Percentiles rank a stretch among this genome's conserved stretches.
These are phyloP conservation scores for Cactoblastis cactorum DNA, from an alignment of 2,888 invertebrate species.

Conservation along the genomic window DNA sequence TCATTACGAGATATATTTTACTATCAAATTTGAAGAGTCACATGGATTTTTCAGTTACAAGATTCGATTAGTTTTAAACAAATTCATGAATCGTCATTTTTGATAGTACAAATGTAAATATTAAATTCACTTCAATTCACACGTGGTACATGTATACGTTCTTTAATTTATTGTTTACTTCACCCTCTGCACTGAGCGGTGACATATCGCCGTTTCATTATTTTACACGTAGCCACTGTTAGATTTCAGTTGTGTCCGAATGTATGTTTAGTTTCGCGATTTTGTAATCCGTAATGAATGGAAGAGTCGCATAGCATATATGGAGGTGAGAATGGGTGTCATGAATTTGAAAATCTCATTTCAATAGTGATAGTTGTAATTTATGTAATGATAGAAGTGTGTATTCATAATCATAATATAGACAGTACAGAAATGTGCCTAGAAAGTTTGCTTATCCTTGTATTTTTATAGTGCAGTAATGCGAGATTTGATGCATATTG, in stretches of 20 bases:
- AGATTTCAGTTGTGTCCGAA: background rate
- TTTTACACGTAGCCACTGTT: slow-evolving; percentile 1
- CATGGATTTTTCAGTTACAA: too few relatives aligned
- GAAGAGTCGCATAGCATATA: slow-evolving; percentile 3
- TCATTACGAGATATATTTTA: too few relatives aligned
- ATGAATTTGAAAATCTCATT: slow-evolving; percentile 33
- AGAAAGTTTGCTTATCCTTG: slow-evolving; percentile 72
- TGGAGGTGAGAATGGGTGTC: too few relatives aligned
- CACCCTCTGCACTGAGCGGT: background rate
- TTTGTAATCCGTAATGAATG: slow-evolving; percentile 7
- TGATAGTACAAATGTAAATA: background rate
- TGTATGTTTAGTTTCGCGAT: background rate
- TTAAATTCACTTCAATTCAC: too few relatives aligned
- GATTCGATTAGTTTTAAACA: too few relatives aligned
- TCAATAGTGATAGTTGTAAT: slow-evolving; percentile 46
- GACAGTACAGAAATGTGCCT: slow-evolving; percentile 76
- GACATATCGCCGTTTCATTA: background rate
- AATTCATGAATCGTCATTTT: background rate
- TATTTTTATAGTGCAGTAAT: slow-evolving; percentile 75
- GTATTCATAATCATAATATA: slow-evolving; percentile 63
- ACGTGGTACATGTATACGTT: too few relatives aligned
- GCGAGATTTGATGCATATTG: slow-evolving; percentile 56
- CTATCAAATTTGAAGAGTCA: too few relatives aligned
- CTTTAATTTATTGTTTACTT: background rate
- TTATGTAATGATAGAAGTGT: slow-evolving; percentile 59